phyloP scores from a whole-genome alignment of 2,888 invertebrate genomes.

The Drosophila villosipedis region DNA sequence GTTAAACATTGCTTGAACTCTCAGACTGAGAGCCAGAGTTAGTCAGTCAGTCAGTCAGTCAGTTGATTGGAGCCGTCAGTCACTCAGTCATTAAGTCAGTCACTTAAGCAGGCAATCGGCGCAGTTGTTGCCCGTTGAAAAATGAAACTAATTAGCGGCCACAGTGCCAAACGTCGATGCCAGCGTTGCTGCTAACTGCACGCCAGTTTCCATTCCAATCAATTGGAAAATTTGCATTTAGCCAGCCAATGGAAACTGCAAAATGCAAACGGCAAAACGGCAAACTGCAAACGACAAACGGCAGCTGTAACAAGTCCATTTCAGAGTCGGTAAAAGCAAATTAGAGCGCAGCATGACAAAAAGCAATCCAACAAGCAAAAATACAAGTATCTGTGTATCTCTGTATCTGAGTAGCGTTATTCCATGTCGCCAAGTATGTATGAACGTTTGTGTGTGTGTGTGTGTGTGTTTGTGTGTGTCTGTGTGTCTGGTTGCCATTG shows the following conservation, averaged over 20 bases:
- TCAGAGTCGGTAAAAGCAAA: constrained; percentile 66
- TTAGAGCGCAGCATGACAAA: constrained; percentile 66
- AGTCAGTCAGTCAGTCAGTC: constrained; percentile 1
- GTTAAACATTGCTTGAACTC: constrained; percentile 12
- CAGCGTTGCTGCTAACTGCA: constrained; percentile 17
- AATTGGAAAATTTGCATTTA: constrained; percentile 81
- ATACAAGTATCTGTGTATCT: constrained; percentile 16
- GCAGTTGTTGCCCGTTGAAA: constrained; percentile 57
- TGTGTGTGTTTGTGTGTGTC: constrained; percentile 4
- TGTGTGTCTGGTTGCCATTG: constrained; percentile 16
- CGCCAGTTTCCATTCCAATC: constrained; percentile 73
- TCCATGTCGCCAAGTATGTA: constrained; percentile 5
- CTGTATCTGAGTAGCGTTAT: constrained; percentile 21
- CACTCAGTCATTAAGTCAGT: constrained; percentile 51
- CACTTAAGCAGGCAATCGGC: constrained; percentile 64
- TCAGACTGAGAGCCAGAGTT: constrained; percentile 4
- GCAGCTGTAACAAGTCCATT: constrained; percentile 63
- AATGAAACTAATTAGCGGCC: constrained; percentile 77
- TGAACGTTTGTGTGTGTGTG: constrained; percentile 5
- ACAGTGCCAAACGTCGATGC: constrained; percentile 37
- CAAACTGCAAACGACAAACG: constrained; percentile 41
- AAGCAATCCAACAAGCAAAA: constrained; percentile 53
- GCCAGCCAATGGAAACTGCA: constrained; percentile 43
- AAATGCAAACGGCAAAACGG: constrained; percentile 16
- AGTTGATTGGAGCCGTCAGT: constrained; percentile 53